Evolutionary conservation across 2,888 invertebrate genomes (phyloP), one percentile per base, ranked within the genome.

Genomic region (Zonitis immaculata): DNA sequence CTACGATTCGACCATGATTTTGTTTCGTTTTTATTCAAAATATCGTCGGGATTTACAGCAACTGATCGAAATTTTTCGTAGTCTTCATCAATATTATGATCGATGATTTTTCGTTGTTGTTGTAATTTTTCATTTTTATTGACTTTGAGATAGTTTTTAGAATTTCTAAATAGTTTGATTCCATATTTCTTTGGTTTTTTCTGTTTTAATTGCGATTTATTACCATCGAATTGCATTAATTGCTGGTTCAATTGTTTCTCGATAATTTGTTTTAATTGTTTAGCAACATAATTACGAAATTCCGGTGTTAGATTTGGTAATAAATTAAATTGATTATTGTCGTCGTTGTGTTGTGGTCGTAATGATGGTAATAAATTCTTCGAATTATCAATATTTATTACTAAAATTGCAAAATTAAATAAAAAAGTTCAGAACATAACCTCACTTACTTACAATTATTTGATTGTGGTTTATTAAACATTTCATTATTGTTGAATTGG

Each of bases 241-340:
- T 44, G 49, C 42, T 63, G 53, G 16, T 77, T 71, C n/a, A 79
- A 62, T 53, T 73, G 73, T 57, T 73, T 76, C 35, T 77, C 73
- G 32, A 83, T 76, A 27, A 80, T 69, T 16, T 71, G 72, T 1
- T 80, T 78, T 42, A 82, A 67, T 69, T 80, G 79, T 42, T 76
- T 77, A 7, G 79, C 79, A 47, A 82, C 79, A 53, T 70, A 73
- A 30, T 73, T 76, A 63, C 80, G 80, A 71, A 82, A 75, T 60
- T 79, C 76, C 14, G 76, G 75, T 3, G 82, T 80, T 1, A 82
- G 79, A 63, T 77, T 64, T 16, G 35, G 35, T n/a, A 72, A 78
- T 1, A 79, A 73, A 18, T 81, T 81, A 62, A 80, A 81, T 58
- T 81, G 80, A 57, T 80, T 80, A 32, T 78, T 74, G 7, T 80